Evolutionary conservation across 2,888 invertebrate genomes (phyloP).

Genomic region (Erannis defoliaria): DNA sequence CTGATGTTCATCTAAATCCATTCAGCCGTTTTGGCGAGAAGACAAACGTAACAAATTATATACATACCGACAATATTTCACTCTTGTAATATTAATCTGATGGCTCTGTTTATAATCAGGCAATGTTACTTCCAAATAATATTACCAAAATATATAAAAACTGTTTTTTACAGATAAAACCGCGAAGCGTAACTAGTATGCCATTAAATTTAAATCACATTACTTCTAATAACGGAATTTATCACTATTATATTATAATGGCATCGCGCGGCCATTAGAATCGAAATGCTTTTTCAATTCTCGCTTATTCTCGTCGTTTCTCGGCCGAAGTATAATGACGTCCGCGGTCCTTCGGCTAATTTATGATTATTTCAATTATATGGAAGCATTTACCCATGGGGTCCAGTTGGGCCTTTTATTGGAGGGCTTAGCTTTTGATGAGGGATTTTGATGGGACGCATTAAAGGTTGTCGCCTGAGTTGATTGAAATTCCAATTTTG

Average conservation of each 20-base stretch:
- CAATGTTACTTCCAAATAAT: background rate
- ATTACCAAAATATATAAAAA: too few relatives aligned
- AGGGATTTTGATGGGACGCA: slow-evolving; percentile 1
- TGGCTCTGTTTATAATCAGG: too few relatives aligned
- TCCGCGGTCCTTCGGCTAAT: slow-evolving; percentile 64
- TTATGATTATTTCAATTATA: slow-evolving; percentile 75
- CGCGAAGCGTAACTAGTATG: too few relatives aligned
- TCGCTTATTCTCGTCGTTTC: slow-evolving; percentile 20
- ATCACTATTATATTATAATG: slow-evolving; percentile 44
- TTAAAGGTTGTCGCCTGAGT: background rate
- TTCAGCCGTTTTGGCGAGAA: too few relatives aligned
- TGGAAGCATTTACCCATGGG: slow-evolving; percentile 32
- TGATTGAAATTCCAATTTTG: slow-evolving; percentile 6
- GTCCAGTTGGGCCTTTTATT: slow-evolving; percentile 30
- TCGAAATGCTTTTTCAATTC: slow-evolving; percentile 56
- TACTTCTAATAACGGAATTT: slow-evolving; percentile 28
- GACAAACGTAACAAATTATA: too few relatives aligned
- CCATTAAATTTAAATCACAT: slow-evolving; percentile 26
- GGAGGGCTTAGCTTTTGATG: slow-evolving; percentile 10
- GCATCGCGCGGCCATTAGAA: slow-evolving; percentile 52
- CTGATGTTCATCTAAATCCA: too few relatives aligned
- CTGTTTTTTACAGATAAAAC: too few relatives aligned
- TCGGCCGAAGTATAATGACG: slow-evolving; percentile 48
- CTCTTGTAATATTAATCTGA: too few relatives aligned
- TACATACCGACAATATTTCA: too few relatives aligned